Evolutionary conservation across 2,113 vertebrate species (phyloP).

Genomic region (Sciurus niger): DNA sequence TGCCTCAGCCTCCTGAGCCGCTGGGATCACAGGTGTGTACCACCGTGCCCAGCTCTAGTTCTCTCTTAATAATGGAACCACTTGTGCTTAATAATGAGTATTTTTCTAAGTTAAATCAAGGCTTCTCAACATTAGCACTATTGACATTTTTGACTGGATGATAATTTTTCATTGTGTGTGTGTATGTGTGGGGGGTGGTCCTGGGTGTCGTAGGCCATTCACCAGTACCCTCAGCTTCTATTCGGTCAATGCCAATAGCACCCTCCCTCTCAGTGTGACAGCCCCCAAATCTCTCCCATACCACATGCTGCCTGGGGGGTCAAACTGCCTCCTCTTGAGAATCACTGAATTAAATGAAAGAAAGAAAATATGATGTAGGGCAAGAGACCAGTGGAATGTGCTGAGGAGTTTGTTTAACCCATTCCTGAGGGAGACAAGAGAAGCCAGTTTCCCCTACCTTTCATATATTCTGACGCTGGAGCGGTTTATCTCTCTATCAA

Average conservation of each 20-base stretch:
- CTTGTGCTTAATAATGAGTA: neutral
- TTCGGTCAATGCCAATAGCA: neutral
- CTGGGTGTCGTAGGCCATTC: neutral
- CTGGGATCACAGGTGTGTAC: too few relatives aligned
- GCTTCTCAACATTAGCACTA: neutral
- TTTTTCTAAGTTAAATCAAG: neutral
- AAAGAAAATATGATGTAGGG: conserved; percentile 6
- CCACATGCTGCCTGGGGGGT: neutral
- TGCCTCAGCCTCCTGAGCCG: too few relatives aligned
- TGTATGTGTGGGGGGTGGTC: neutral
- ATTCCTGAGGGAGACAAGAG: neutral
- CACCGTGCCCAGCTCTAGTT: neutral
- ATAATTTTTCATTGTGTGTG: neutral
- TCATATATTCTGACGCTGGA: conserved; percentile 85
- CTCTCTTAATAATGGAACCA: neutral
- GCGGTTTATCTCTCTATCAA: conserved; percentile 87
- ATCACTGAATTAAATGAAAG: neutral
- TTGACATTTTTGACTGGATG: neutral
- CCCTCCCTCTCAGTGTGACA: neutral
- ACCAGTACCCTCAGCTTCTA: neutral
- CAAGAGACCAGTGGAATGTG: neutral
- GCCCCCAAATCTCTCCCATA: neutral
- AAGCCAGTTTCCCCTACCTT: conserved; percentile 83
- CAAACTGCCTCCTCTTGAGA: neutral
- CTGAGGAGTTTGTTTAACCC: neutral